Percentiles rank a stretch among this genome's conserved stretches.
Conservation (phyloP, 1,140 invertebrate genomes). For the Aphelenchoides avenae region DNA sequence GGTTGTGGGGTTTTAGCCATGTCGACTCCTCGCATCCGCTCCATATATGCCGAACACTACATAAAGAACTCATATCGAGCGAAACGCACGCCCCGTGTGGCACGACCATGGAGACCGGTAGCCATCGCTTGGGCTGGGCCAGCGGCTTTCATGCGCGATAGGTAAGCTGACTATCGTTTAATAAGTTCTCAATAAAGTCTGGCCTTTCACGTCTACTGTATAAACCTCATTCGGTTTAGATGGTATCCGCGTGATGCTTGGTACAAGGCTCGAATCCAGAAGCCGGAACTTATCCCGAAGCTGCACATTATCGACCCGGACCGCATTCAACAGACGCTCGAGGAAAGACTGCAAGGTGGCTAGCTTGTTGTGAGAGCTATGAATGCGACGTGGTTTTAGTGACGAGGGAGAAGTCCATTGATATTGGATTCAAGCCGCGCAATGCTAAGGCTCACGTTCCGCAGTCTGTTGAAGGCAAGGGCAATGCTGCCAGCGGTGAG, state of each 20-base stretch:
- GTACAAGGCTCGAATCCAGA: conserved; percentile 58
- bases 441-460: not conserved
- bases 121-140: conserved; percentile 58
- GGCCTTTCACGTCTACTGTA: too few species aligned
- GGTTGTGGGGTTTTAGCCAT: too few species aligned
- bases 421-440: conserved; percentile 27
- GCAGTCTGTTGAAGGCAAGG: not conserved
- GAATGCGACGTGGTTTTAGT: not conserved
- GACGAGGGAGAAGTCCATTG: conserved; percentile 7
- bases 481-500: conserved; percentile 11
- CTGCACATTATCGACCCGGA: conserved; percentile 57
- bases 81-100: conserved; percentile 43
- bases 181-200: too few species aligned
- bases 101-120: conserved; percentile 47
- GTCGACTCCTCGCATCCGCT: too few species aligned
- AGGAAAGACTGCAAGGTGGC: conserved; percentile 17
- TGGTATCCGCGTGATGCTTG: conserved; percentile 55
- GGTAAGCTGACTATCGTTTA: too few species aligned
- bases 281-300: conserved; percentile 51
- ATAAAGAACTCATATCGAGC: conserved; percentile 43
- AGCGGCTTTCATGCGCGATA: conserved; percentile 50
- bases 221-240: too few species aligned
- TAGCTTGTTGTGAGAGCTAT: not conserved
- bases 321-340: conserved; percentile 23
- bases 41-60: conserved; percentile 40